phyloP scores from a whole-genome alignment of 1,140 invertebrate species.

The Lepidurus packardi region DNA sequence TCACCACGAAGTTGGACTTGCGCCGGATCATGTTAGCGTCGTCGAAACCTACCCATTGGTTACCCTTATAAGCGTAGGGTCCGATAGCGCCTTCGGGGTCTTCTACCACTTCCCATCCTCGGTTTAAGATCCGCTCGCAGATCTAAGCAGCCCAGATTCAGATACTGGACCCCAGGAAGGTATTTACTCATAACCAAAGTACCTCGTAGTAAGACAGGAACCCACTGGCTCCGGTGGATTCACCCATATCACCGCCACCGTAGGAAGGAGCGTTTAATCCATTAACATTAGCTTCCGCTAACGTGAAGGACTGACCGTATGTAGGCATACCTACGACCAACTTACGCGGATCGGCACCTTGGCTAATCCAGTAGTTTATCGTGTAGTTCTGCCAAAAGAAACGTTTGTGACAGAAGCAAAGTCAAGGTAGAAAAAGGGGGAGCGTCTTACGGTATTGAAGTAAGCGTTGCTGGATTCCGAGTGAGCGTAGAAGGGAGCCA shows the following conservation, averaged over 20 bases:
- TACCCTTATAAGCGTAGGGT: conserved; percentile 75
- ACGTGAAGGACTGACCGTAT: conserved; percentile 58
- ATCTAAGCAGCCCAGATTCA: neutral
- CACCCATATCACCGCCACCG: conserved; percentile 66
- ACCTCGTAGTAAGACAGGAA: conserved; percentile 85
- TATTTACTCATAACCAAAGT: conserved; percentile 32
- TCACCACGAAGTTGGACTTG: conserved; percentile 49
- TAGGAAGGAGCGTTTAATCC: conserved; percentile 54
- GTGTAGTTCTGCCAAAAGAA: conserved; percentile 32
- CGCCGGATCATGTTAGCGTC: conserved; percentile 68
- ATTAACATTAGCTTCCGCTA: conserved; percentile 47
- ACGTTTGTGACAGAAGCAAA: neutral
- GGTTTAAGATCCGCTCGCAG: conserved; percentile 45
- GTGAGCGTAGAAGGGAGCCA: conserved; percentile 72
- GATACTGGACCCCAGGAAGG: neutral
- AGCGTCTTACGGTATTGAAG: conserved; percentile 46
- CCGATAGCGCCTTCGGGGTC: conserved; percentile 70
- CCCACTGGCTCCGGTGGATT: conserved; percentile 73
- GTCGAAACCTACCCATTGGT: conserved; percentile 85
- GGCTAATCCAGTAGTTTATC: conserved; percentile 54
- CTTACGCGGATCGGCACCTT: conserved; percentile 56
- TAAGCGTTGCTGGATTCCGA: conserved; percentile 60
- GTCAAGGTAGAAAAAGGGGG: no score
- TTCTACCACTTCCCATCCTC: conserved; percentile 70
- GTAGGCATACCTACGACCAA: conserved; percentile 60